phyloP scores from a whole-genome alignment of 2,113 vertebrate genomes.

The Heterocephalus glaber region DNA sequence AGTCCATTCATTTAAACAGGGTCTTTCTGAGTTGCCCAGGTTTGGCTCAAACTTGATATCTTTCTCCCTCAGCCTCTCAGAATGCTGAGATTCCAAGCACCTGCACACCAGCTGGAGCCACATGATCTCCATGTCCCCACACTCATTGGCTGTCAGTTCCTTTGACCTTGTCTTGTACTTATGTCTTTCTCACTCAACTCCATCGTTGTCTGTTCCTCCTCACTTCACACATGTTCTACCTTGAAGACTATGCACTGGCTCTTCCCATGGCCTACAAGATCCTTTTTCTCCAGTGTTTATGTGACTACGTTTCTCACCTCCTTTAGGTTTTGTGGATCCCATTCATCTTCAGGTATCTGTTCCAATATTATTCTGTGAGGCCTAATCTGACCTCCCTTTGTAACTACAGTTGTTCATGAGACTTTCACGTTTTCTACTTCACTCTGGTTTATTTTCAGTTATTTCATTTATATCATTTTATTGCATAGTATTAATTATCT shows the following conservation, averaged over 20 bases:
- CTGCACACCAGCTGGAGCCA: not conserved
- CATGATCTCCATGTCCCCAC: too few relatives aligned
- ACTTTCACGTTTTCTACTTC: not conserved
- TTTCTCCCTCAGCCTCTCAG: not conserved
- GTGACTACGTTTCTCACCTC: not conserved
- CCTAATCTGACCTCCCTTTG: not conserved
- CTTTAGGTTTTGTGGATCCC: not conserved
- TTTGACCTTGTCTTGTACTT: not conserved
- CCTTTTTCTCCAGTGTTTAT: not conserved
- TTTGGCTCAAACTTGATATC: not conserved
- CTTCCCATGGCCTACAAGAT: not conserved
- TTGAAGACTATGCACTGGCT: not conserved
- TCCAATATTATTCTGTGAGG: not conserved
- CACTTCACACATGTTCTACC: accelerated
- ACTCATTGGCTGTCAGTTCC: accelerated
- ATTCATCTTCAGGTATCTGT: not conserved
- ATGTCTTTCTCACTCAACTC: too few relatives aligned
- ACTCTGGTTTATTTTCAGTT: not conserved
- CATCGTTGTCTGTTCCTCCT: not conserved
- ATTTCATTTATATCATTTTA: not conserved
- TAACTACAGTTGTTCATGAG: not conserved
- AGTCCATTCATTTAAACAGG: not conserved
- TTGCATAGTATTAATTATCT: not conserved
- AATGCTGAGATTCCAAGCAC: not conserved
- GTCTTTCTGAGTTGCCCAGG: not conserved